Evolutionary conservation across 1,140 invertebrate species (phyloP), one percentile per base, ranked within the genome.

Genomic region (Drosophila aff.): DNA sequence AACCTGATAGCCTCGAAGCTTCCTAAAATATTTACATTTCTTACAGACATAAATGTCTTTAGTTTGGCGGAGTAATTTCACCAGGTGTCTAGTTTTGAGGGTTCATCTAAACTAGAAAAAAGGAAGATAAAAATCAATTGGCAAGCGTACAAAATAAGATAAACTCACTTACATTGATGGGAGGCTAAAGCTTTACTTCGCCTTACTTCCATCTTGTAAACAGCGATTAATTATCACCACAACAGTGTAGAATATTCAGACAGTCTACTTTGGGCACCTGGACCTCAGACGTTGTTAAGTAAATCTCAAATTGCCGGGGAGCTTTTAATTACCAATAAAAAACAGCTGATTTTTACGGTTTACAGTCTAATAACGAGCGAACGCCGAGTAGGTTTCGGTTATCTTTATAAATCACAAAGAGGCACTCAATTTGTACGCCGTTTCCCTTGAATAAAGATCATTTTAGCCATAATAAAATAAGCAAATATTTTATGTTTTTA

Each of bases 1-100:
- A 49, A 38, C 33, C 21, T 67, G 67, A 69, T 71, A 71, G 36
- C 26, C 16, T 2, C 13, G 15, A 50, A 44, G 46, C 47, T 21
- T n/a, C 21, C 8, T 26, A 15, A n/a, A 26, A 36, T 38, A 53
- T 62, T 55, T 62, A 33, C 59, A 33, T 53, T 36, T 40, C 53
- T 40, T 57, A 52, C 50, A 52, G n/a, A 33, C 50, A 52, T 52
- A 52, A 52, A 52, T 52, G 15, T 7, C 36, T 57, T 40, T 57
- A 41, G 53, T 40, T 57, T 57, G 38, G 21, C 36, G 15, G 16
- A 38, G 0, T 16, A 55, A 40, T 57, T 57, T 57, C 53, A 57
- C 53, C 36, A 57, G 53, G 26, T 40, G 53, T 40, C 2, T n/a
- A 57, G 53, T 40, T 40, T 31, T 3, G 18, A 23, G 36, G 15